Conservation (phyloP, 2,888 invertebrate genomes). For the Acanthacorydalis orientalis region DNA sequence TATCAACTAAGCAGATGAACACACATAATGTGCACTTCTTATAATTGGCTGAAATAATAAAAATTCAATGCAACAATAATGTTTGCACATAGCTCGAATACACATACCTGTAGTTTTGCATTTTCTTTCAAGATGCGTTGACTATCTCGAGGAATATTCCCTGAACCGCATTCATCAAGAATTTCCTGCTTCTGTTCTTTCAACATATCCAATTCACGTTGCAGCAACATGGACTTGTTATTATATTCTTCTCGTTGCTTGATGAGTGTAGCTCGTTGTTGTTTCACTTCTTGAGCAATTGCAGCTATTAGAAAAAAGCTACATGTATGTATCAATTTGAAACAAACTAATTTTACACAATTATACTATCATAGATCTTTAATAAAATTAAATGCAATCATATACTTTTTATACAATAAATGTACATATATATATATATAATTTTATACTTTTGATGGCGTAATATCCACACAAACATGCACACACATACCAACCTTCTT, state of each 20-base stretch:
- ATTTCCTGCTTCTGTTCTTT: conserved; percentile 66
- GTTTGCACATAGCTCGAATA: neutral
- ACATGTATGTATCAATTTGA: too few species aligned
- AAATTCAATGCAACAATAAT: neutral
- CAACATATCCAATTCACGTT: conserved; percentile 60
- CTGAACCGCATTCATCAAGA: conserved; percentile 50
- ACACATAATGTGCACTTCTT: neutral
- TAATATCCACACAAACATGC: too few species aligned
- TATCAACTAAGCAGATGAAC: too few species aligned
- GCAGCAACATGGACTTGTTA: conserved; percentile 52
- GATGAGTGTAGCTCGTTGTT: conserved; percentile 62
- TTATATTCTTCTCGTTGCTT: conserved; percentile 72
- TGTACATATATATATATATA: too few species aligned
- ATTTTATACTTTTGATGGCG: too few species aligned
- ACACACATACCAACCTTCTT: neutral
- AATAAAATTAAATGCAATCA: conserved; percentile 7
- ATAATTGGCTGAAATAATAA: neutral
- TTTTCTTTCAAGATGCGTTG: conserved; percentile 68
- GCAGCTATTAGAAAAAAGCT: conserved; percentile 33
- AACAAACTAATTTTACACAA: neutral
- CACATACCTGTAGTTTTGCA: conserved; percentile 58
- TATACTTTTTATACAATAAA: too few species aligned
- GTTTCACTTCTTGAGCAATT: conserved; percentile 65
- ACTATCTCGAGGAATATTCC: conserved; percentile 33
- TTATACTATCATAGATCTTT: neutral